Evolutionary conservation across 2,113 vertebrate genomes (phyloP).

Genomic region (Falco punctatus): DNA sequence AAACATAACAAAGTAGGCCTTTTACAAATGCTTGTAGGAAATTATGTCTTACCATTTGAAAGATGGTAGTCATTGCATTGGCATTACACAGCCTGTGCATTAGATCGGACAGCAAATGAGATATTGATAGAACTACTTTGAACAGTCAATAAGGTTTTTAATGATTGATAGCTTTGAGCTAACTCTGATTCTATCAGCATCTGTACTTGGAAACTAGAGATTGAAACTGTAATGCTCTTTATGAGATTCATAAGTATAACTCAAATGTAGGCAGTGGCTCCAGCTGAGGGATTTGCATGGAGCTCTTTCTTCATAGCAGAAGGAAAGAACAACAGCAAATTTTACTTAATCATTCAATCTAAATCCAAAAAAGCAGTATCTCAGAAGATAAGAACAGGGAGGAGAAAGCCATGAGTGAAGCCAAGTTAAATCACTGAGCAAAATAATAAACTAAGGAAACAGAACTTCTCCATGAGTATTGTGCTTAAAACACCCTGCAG

Average conservation of each 20-base stretch:
- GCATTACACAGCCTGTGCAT: conserved; percentile 65
- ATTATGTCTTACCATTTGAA: conserved; percentile 63
- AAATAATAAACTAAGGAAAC: not conserved
- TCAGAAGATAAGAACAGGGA: not conserved
- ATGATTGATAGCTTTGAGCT: conserved; percentile 77
- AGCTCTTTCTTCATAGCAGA: not conserved
- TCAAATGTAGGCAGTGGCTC: conserved; percentile 42
- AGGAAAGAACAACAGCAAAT: conserved; percentile 11
- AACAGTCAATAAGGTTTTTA: conserved; percentile 77
- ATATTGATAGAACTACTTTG: conserved; percentile 82
- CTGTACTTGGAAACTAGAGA: conserved; percentile 66
- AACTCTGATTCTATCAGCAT: conserved; percentile 66
- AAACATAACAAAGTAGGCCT: conserved; percentile 37
- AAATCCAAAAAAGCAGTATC: not conserved
- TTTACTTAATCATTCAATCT: not conserved
- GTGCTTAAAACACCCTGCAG: not conserved
- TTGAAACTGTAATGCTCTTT: conserved; percentile 65
- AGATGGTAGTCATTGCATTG: conserved; percentile 49
- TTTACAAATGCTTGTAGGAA: conserved; percentile 45
- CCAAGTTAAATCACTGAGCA: not conserved
- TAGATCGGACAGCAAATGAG: conserved; percentile 80
- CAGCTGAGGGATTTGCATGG: conserved; percentile 11
- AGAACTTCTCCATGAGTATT: not conserved
- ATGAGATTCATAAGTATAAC: conserved; percentile 65
- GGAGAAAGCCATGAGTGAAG: not conserved